Evolutionary conservation across 2,888 invertebrate genomes (phyloP), one percentile per base, ranked within the genome.

Genomic region (Phaonia tiefii): DNA sequence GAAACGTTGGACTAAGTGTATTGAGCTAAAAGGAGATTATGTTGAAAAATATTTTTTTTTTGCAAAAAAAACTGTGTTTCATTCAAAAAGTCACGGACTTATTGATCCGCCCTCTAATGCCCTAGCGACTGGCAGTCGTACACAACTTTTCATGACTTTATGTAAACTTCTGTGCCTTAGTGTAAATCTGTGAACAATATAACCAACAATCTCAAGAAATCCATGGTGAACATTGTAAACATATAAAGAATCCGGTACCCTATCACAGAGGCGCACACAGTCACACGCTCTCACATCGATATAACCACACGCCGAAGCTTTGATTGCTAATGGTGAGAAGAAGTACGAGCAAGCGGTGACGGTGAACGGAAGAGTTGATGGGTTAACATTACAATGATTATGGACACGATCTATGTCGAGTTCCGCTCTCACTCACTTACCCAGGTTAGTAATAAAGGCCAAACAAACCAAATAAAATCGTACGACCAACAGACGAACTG

Each of bases 341-440:
- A 54, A 74, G 66, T 22, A 54, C 26, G 67, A 67, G n/a, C 39
- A 13, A 70, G 37, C 67, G 44, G 31, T 51, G 58, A 25, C 49
- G 42, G 71, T 26, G 67, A 31, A 58, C 66, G 79, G 80, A 82
- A 78, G 83, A 75, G 76, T 75, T 86, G 87, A 87, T 89, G 89
- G 86, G 85, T 88, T 86, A 86, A 86, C 86, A 86, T 88, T 88
- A 87, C 88, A 88, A 87, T 88, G 88, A 89, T 86, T 88, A 87
- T 87, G 88, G 86, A 87, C 87, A 88, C 88, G 89, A 88, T 88
- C 86, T 81, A 49, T 69, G 46, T 71, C 71, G 77, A 74, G 88
- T 87, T 63, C 63, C 63, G 63, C 63, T 63, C 42, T 63, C 63
- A 63, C 42, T 63, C 63, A 63, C 63, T 63, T 63, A 63, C 42